Base-by-base conservation (phyloP, 2,888 invertebrate genomes). In the Lydus trimaculatus region DNA sequence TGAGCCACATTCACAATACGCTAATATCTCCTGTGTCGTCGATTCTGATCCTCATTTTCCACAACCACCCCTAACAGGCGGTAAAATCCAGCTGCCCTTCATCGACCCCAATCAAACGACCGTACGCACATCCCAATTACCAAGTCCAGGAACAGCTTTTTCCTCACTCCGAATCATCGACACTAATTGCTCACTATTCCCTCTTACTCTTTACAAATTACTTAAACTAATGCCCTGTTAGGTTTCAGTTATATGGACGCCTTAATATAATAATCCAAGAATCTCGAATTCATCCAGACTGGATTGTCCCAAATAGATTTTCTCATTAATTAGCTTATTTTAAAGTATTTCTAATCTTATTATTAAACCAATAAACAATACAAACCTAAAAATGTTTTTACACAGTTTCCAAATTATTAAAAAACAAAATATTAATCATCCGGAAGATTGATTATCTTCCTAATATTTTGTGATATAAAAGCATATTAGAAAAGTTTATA, bases 1-100 rank as follows among this genome's bases (percentile, higher is more conserved):
- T 75, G 78, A 80, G 79, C 77, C 78, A 76, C 75, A 77, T 77
- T 77, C 76, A 79, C 78, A 78, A 79, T 77, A 75, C 76, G 75
- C 76, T 78, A 78, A 76, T 78, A 75, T 76, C 71, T 75, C 72
- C 67, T 71, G 64, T 71, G 68, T 71, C 71, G 67, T 66, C 64
- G 28, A 33, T 43, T 64, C 61, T 66, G 64, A 58, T 66, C 64
- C 65, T 25, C 25, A 52, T 52, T 52, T 52, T 52, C 43, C 56
- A 61, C 25, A 52, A 17, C 58, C 20, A 65, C 28, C 65, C 63
- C 66, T 20, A 48, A 48, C 3, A 48, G 17, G 17, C n/a, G 31
- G 15, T n/a, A n/a, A 17, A 13, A 61, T 1, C 36, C 13, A 36
- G 43, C 7, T 39, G 36, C 4, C 33, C 15, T 43, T 43, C 62